Evolutionary conservation across 2,888 invertebrate species (phyloP).

Genomic region (Erpobdella octoculata): DNA sequence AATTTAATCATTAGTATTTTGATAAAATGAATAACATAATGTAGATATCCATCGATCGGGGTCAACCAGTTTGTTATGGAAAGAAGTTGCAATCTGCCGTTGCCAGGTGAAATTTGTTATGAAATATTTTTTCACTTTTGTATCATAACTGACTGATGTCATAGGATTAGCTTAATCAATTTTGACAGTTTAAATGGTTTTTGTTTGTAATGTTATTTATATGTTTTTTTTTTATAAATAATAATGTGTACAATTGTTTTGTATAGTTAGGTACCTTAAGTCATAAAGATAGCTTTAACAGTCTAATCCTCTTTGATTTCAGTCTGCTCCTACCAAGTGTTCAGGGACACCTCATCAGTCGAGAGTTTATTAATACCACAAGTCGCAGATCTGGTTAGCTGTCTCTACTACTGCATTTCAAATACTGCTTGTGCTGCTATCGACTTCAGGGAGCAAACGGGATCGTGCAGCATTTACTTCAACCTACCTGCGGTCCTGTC

Average conservation of each 20-base stretch:
- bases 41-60: not conserved
- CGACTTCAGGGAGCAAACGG: constrained; percentile 8
- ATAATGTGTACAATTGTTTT: too few species aligned
- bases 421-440: constrained; percentile 13
- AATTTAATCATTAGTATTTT: too few species aligned
- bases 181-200: too few species aligned
- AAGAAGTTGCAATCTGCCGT: not conserved
- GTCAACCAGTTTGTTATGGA: constrained; percentile 8
- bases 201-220: too few species aligned
- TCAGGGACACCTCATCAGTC: constrained; percentile 7
- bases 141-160: too few species aligned
- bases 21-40: too few species aligned
- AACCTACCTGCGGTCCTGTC: not conserved
- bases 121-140: not conserved
- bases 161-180: too few species aligned
- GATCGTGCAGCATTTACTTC: not conserved
- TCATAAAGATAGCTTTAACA: not conserved
- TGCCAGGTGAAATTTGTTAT: not conserved
- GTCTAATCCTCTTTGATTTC: not conserved
- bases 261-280: too few species aligned
- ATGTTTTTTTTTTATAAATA: too few species aligned
- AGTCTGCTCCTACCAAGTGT: constrained; percentile 18
- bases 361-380: not conserved
- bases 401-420: constrained; percentile 18
- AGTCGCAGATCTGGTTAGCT: not conserved